Conservation (phyloP, 2,797 vertebrate genomes). For the Emys orbicularis region DNA sequence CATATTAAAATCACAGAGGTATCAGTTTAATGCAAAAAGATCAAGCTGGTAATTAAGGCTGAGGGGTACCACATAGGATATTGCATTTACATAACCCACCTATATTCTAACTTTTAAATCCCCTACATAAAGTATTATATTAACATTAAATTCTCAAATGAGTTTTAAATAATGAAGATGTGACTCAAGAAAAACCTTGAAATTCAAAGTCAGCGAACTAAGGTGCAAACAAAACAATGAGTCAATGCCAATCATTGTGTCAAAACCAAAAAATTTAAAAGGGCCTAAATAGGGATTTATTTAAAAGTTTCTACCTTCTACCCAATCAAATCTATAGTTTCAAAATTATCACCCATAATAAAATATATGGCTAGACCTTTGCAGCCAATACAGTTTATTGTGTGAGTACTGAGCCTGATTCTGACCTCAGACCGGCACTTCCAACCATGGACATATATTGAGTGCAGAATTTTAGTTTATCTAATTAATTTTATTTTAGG, state of each 20-base stretch:
- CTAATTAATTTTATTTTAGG: slow-evolving; percentile 25
- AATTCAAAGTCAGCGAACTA: background rate
- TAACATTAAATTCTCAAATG: background rate
- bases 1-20: slow-evolving; percentile 25
- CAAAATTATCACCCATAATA: background rate
- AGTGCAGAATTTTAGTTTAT: background rate
- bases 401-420: background rate
- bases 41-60: slow-evolving; percentile 33
- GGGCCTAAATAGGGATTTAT: accelerated
- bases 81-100: background rate
- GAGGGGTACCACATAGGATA: slow-evolving; percentile 31
- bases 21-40: slow-evolving; percentile 3
- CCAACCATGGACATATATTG: background rate
- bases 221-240: slow-evolving; percentile 29
- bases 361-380: background rate
- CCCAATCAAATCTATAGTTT: background rate
- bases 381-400: background rate
- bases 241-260: background rate
- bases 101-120: background rate
- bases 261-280: background rate
- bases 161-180: slow-evolving; percentile 1
- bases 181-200: background rate
- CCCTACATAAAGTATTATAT: background rate
- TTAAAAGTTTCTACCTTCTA: background rate
- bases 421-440: background rate